Evolutionary conservation across 2,113 vertebrate species (phyloP), one percentile per base, ranked within the genome.

Genomic region (Noturus placidus): DNA sequence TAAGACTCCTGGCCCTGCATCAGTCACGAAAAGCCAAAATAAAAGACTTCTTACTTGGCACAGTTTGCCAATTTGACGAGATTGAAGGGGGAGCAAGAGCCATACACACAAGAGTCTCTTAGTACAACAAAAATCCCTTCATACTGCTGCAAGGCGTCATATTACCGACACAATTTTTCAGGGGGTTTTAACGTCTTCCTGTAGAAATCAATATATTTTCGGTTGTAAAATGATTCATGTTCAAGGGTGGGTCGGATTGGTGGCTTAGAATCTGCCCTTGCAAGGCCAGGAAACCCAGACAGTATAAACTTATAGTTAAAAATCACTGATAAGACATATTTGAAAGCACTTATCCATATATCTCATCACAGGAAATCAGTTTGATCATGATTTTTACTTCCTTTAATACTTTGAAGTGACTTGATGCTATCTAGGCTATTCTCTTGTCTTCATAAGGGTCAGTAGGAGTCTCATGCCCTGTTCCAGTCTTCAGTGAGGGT

Each of bases 121-220:
- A 97, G 96, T 95, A 91, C 92, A 93, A 93, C 93, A 94, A 95
- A 96, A 95, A 97, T 96, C 95, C 94, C 95, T 96, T 95, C 94
- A 95, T 95, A 96, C 95, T 92, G 92, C 94, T 86, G 92, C 92
- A 80, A 87, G 92, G 96, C 95, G 95, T 98, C 95, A 93, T 89
- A 92, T 98, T 98, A 95, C 96, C 91, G 92, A 92, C 92, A 93
- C 89, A 92, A 96, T 96, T 97, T 87, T 97, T 96, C 95, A 97
- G 93, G 95, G 94, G 95, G 92, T 94, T 96, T 97, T 97, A 96
- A 95, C 92, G 82, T 96, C 96, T 98, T 98, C 97, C 97, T 98
- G 96, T 97, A 95, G 95, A 97, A 97, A 97, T 97, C 96, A 97
- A 95, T 97, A 96, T 96, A 95, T 96, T 79, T 95, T 97, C 95